Percentiles rank a stretch among this genome's conserved stretches.
Evolutionary conservation across 1,140 invertebrate genomes (phyloP).

Genomic region (Papilio polyxenes): DNA sequence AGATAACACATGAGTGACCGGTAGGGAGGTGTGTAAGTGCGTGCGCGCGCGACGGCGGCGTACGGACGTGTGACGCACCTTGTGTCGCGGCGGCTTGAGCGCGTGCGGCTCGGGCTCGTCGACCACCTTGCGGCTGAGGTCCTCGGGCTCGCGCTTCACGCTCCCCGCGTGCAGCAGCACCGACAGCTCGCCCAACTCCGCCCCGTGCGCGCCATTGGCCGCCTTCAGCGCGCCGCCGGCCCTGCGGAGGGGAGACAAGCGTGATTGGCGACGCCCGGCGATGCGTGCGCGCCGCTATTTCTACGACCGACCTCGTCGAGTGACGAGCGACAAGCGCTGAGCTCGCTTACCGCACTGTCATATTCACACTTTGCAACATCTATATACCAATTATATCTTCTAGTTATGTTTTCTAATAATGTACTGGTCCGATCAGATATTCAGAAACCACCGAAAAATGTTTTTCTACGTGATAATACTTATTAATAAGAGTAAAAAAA

Average conservation of each 20-base stretch:
- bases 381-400: slow-evolving; percentile 27
- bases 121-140: slow-evolving; percentile 80
- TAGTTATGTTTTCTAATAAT: slow-evolving; percentile 7
- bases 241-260: slow-evolving; percentile 76
- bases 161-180: slow-evolving; percentile 79
- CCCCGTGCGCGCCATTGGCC: slow-evolving; percentile 80
- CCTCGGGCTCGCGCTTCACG: slow-evolving; percentile 81
- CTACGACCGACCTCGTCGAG: slow-evolving; percentile 59
- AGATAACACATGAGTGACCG: slow-evolving; percentile 76
- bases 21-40: slow-evolving; percentile 75
- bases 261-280: slow-evolving; percentile 67
- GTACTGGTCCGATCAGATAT: neutral
- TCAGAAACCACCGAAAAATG: neutral
- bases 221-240: slow-evolving; percentile 73
- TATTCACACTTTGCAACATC: slow-evolving; percentile 51
- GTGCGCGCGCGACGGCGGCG: slow-evolving; percentile 79
- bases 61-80: slow-evolving; percentile 79
- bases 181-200: slow-evolving; percentile 80
- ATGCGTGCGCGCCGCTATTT: slow-evolving; percentile 71
- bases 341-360: slow-evolving; percentile 63
- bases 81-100: slow-evolving; percentile 78
- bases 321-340: slow-evolving; percentile 34
- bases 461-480: neutral
- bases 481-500: too few relatives aligned
- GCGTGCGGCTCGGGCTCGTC: slow-evolving; percentile 77